phyloP scores from a whole-genome alignment of 2,113 vertebrate genomes.

The Ailuropoda melanoleuca region DNA sequence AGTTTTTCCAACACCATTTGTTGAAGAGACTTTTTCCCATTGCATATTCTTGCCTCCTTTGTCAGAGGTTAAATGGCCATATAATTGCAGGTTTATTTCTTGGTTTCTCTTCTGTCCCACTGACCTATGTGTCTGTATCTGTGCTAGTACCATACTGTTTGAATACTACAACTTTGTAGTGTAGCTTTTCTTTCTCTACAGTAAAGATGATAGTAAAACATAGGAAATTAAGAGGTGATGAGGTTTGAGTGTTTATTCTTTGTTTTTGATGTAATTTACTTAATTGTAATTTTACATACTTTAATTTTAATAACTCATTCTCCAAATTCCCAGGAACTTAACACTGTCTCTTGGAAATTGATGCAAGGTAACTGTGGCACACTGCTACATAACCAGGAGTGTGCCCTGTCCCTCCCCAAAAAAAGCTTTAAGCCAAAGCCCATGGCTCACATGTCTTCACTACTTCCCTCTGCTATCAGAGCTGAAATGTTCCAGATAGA shows the following conservation, averaged over 20 bases:
- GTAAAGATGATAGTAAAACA: neutral
- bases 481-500: neutral
- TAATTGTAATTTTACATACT: neutral
- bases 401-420: neutral
- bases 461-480: neutral
- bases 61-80: neutral
- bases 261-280: neutral
- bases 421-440: neutral
- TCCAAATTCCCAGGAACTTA: neutral
- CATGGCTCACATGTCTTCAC: neutral
- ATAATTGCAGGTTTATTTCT: neutral
- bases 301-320: neutral
- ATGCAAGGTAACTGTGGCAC: neutral
- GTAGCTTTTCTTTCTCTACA: neutral
- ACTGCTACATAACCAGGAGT: neutral
- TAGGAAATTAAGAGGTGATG: neutral
- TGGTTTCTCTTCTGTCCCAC: neutral
- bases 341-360: neutral
- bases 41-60: neutral
- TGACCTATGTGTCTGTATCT: neutral
- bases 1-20: neutral
- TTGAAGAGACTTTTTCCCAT: neutral
- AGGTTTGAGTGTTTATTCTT: neutral
- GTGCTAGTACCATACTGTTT: neutral
- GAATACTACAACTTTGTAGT: neutral